Base-by-base conservation (phyloP, 2,113 vertebrate genomes). In the Catharus minimus region DNA sequence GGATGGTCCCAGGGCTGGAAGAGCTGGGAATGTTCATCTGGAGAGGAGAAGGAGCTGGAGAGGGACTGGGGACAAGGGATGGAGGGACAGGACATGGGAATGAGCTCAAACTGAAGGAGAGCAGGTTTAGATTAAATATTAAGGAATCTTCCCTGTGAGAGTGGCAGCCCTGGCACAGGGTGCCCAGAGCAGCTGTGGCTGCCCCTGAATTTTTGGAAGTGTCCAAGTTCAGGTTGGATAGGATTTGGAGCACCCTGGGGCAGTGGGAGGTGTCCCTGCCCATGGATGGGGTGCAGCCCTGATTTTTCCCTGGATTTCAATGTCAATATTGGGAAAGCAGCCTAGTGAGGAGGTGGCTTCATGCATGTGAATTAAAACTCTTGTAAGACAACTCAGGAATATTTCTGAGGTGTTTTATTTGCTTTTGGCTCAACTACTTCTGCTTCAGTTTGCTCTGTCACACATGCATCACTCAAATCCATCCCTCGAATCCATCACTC, bases 101-200 rank as follows among this genome's bases (percentile, higher is more conserved):
- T 49, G 13, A 26, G 8, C 8, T 26, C 15, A 15, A 50, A 15
- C 24, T 15, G 24, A 50, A 50, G 24, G 49, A 50, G 24, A 15
- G 24, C 15, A 50, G 49, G 13, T 50, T 50, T 50, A 50, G 5
- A 50, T 50, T 26, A 15, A 50, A 50, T 27, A 50, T 50, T 9
- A 10, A 15, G 24, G 49, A 50, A 26, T 50, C 14, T 50, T 27
- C 3, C 1, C 21, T 79, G 7, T 1, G 32, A 49, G 3, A 10
- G 12, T 8, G 66, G 0, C 0, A 58, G 16, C 12, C 3, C 44
- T 50, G 44, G 22, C 2, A 28, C 1, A 16, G 60, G 4, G 0
- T 73, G 0, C 22, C n/a, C 53, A 88, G 76, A 46, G 60, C 0
- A 67, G 19, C n/a, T 88, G 53, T 53, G 60, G 28, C 60, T 33